Conservation (phyloP, 2,113 vertebrate genomes). For the Bubo bubo region DNA sequence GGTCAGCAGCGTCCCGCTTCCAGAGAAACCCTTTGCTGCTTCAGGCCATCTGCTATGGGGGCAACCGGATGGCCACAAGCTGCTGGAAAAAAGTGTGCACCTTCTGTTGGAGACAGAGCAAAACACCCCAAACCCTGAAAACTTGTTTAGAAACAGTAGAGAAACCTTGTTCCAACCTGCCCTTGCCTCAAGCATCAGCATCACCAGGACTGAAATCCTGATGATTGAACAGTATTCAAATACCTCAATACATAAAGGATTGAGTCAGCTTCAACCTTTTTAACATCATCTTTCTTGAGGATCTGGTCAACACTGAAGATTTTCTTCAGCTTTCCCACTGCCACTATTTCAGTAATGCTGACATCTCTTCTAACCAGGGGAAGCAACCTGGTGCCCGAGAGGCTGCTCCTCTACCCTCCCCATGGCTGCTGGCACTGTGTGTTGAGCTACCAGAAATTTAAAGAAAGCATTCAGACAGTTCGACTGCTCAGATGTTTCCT, state of each 20-base stretch:
- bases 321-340: neutral
- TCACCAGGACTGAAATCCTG: neutral
- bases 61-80: slow-evolving; percentile 43
- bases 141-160: slow-evolving; percentile 49
- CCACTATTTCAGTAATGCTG: neutral
- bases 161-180: slow-evolving; percentile 57
- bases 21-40: neutral
- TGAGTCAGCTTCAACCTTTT: slow-evolving; percentile 34
- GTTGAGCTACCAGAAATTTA: neutral
- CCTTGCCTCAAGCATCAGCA: slow-evolving; percentile 23
- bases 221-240: slow-evolving; percentile 44
- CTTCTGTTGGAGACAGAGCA: neutral
- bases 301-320: neutral
- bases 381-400: neutral
- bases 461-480: neutral
- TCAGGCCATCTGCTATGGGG: neutral
- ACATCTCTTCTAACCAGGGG: neutral
- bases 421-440: rapidly evolving
- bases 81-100: slow-evolving; percentile 47
- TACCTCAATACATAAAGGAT: slow-evolving; percentile 36
- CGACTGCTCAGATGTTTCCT: neutral
- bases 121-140: neutral
- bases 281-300: neutral
- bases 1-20: neutral
- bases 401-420: neutral